Evolutionary conservation across 2,797 vertebrate species (phyloP).

Genomic region (Odontamblyopus rebecca): DNA sequence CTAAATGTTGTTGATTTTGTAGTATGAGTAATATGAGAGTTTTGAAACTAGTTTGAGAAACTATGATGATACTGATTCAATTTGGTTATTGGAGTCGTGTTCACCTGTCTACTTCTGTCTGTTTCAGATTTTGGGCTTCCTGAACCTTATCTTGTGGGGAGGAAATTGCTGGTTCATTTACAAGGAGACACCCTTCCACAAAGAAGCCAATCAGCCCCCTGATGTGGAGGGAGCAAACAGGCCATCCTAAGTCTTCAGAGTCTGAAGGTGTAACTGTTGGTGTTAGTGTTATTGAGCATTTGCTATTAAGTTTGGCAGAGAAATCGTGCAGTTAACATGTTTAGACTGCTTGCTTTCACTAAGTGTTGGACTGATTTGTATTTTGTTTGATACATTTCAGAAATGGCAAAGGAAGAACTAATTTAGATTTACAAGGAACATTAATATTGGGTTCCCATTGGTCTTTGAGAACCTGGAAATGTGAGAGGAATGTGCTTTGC

Average conservation of each 20-base stretch:
- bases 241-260: conserved; percentile 44
- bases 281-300: conserved; percentile 13
- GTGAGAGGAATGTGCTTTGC: background rate
- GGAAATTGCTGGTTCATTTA: conserved; percentile 97
- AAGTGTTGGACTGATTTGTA: conserved; percentile 14
- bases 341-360: conserved; percentile 19
- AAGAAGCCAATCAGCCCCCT: conserved; percentile 55
- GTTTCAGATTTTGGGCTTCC: conserved; percentile 88
- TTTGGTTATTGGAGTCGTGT: background rate
- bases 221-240: conserved; percentile 35
- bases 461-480: conserved; percentile 1
- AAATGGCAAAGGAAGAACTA: background rate
- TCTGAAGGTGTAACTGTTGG: conserved; percentile 18
- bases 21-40: background rate
- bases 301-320: conserved; percentile 25
- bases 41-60: background rate
- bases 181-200: conserved; percentile 91
- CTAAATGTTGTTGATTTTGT: background rate
- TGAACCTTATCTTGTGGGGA: conserved; percentile 92
- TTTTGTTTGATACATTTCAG: conserved; percentile 6
- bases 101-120: background rate
- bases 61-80: background rate
- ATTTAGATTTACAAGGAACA: conserved; percentile 17
- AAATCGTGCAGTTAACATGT: background rate
- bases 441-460: background rate